Evolutionary conservation across 2,113 vertebrate species (phyloP).

Genomic region (Illadopsis cleaveri): DNA sequence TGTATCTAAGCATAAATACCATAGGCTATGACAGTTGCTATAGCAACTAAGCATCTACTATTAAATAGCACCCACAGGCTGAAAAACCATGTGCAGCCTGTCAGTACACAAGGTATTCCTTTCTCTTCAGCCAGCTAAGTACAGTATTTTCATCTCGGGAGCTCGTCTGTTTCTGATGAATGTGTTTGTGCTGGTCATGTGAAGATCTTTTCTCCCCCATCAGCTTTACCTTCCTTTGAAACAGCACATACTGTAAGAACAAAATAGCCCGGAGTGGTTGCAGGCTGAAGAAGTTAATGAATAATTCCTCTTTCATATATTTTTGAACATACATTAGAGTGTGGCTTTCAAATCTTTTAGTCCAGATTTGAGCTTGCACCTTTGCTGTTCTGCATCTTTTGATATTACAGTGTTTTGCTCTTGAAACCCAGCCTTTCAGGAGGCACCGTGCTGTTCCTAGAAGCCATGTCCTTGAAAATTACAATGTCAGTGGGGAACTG

Average conservation of each 20-base stretch:
- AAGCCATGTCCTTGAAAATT: neutral
- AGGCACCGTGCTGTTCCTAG: neutral
- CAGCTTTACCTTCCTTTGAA: conserved; percentile 44
- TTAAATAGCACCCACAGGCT: conserved; percentile 47
- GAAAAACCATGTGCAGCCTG: conserved; percentile 39
- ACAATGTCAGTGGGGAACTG: neutral
- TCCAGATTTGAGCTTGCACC: neutral
- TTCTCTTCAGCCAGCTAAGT: conserved; percentile 25
- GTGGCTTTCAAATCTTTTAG: conserved; percentile 14
- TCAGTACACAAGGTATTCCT: conserved; percentile 23
- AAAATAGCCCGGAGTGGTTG: conserved; percentile 27
- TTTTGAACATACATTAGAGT: conserved; percentile 29
- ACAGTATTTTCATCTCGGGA: neutral
- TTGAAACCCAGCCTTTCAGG: neutral
- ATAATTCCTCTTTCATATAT: conserved; percentile 37
- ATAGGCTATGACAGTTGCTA: conserved; percentile 56
- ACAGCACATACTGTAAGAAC: neutral
- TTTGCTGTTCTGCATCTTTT: conserved; percentile 16
- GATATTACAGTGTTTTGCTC: neutral
- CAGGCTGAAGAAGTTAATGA: conserved; percentile 56
- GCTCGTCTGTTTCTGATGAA: conserved; percentile 24
- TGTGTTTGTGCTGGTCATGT: conserved; percentile 4
- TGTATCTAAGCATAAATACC: conserved; percentile 47
- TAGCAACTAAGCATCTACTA: conserved; percentile 64
- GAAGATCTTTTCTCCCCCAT: neutral